phyloP scores from a whole-genome alignment of 2,797 vertebrate species.

The Myotis pilosus region DNA sequence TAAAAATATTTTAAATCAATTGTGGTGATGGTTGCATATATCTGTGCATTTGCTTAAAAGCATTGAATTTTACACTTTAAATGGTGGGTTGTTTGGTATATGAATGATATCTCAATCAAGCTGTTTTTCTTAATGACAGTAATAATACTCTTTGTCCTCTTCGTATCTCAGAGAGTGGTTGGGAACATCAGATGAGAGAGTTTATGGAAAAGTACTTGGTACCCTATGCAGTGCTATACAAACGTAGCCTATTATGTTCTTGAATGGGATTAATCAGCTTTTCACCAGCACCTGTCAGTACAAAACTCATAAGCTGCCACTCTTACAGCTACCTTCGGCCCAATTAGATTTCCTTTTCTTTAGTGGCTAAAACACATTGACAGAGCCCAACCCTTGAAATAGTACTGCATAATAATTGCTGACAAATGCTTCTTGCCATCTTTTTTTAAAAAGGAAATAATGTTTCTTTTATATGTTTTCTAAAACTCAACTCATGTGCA shows the following conservation, averaged over 20 bases:
- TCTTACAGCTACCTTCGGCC: conserved; percentile 37
- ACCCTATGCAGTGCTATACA: background rate
- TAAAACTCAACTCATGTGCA: conserved; percentile 10
- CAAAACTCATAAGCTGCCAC: conserved; percentile 31
- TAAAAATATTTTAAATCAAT: background rate
- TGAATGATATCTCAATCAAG: background rate
- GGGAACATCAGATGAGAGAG: background rate
- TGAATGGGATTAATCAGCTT: conserved; percentile 68
- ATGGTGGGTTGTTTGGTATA: background rate
- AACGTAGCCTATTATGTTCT: background rate
- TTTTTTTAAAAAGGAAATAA: conserved; percentile 6
- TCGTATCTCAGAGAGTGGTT: background rate
- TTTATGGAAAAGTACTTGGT: background rate
- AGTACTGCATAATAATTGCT: background rate
- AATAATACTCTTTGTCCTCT: background rate
- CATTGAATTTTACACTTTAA: background rate
- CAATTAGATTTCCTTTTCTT: conserved; percentile 55
- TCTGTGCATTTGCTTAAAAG: background rate
- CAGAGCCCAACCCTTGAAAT: conserved; percentile 5
- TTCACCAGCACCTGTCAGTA: conserved; percentile 63
- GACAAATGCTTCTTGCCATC: conserved; percentile 9
- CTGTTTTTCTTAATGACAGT: background rate
- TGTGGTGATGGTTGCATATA: background rate
- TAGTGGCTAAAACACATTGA: background rate
- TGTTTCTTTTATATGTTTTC: conserved; percentile 27